A percentile compares a stretch with the other conserved stretches of the same genome.
These are phyloP conservation scores for Drosophila infuscata DNA, from an alignment of 2,888 invertebrate genomes.

Conservation along the genomic window DNA sequence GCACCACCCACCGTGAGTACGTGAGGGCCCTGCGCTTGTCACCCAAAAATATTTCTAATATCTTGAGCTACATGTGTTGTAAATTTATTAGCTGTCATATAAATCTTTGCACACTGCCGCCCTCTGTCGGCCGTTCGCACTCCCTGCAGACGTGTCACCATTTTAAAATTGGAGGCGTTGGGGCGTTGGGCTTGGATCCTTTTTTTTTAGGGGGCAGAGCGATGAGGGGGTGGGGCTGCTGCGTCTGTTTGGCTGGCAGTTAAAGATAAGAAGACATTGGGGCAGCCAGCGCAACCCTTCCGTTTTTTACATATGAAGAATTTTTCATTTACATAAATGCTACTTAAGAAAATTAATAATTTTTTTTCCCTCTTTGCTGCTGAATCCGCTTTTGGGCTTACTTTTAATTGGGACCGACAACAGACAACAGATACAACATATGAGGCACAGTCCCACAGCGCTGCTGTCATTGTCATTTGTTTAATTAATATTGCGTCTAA, in stretches of 20 bases:
- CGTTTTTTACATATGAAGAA: conserved; percentile 32
- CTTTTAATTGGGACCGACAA: conserved; percentile 49
- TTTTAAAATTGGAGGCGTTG: conserved; percentile 32
- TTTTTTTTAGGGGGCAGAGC: not conserved
- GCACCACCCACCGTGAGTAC: conserved; percentile 23
- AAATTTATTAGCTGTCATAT: conserved; percentile 85
- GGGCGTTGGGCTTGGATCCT: conserved; percentile 1
- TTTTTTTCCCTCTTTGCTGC: conserved; percentile 38
- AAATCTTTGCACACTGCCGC: conserved; percentile 81
- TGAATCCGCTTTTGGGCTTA: conserved; percentile 41
- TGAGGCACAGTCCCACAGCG: conserved; percentile 22
- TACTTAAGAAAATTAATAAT: conserved; percentile 70
- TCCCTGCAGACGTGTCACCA: conserved; percentile 48
- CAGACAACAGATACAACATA: conserved; percentile 17
- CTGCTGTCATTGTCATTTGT: conserved; percentile 46
- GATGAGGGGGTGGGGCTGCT: not conserved
- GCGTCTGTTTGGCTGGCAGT: conserved; percentile 39
- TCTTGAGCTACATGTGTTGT: conserved; percentile 76
- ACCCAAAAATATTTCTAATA: conserved; percentile 73
- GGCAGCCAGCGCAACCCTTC: conserved; percentile 45
- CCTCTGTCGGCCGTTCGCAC: conserved; percentile 49
- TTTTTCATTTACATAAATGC: conserved; percentile 76
- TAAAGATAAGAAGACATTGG: conserved; percentile 61
- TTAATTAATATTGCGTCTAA: conserved; percentile 58
- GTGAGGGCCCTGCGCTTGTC: conserved; percentile 57